phyloP scores from a whole-genome alignment of 2,113 vertebrate species.

The Strix uralensis region DNA sequence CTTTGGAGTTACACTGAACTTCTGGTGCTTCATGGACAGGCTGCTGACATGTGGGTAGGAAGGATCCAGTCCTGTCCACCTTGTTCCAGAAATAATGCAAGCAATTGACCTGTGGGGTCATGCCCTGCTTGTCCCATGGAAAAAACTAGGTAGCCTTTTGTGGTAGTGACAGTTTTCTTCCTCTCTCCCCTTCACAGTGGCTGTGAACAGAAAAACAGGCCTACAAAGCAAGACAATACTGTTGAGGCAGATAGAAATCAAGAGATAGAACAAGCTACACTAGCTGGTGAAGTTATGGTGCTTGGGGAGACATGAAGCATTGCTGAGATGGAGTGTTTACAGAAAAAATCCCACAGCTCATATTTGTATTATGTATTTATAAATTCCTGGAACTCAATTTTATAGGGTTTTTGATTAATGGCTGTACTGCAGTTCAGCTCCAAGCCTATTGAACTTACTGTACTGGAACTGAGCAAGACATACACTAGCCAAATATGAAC shows the following conservation, averaged over 20 bases:
- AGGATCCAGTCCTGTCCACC: neutral
- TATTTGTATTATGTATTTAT: constrained; percentile 58
- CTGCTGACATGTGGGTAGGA: neutral
- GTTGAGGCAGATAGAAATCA: neutral
- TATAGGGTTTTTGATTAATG: constrained; percentile 60
- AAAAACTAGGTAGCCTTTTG: neutral
- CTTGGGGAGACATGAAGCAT: neutral
- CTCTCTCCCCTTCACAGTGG: neutral
- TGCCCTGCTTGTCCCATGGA: neutral
- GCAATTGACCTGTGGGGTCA: neutral
- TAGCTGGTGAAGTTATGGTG: neutral
- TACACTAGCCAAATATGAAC: constrained; percentile 11
- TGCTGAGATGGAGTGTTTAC: constrained; percentile 35
- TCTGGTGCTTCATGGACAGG: neutral
- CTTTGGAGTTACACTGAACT: neutral
- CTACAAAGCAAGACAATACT: neutral
- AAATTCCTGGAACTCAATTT: constrained; percentile 63
- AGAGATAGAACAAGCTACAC: neutral
- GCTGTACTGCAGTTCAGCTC: constrained; percentile 13
- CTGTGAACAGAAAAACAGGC: neutral
- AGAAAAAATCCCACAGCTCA: constrained; percentile 32
- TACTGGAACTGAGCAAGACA: neutral
- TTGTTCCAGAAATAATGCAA: neutral
- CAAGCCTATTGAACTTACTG: constrained; percentile 40
- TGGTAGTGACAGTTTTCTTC: neutral